Percentiles rank a stretch among this genome's conserved stretches.
Conservation (phyloP, 23 tunicate species). For the Halocynthia aurantium region DNA sequence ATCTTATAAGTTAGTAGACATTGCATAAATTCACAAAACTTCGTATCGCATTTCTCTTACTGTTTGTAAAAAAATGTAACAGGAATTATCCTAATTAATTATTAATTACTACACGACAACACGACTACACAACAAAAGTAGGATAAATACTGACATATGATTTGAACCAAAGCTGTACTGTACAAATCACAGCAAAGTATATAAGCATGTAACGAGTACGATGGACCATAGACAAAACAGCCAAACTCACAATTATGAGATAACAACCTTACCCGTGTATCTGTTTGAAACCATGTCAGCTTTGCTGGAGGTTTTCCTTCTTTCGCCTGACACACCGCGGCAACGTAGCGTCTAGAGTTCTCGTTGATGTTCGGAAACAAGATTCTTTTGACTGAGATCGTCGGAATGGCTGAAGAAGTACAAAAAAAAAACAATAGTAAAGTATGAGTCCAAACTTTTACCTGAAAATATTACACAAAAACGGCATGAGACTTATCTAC, state of each 20-base stretch:
- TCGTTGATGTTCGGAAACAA: conserved; percentile 20
- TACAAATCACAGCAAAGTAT: too few species aligned
- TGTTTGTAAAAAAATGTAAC: too few species aligned
- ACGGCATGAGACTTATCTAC: not conserved
- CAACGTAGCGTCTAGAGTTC: conserved; percentile 32
- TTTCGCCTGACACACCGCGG: conserved; percentile 56
- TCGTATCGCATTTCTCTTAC: too few species aligned
- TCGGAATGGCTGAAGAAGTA: conserved; percentile 38
- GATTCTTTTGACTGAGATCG: conserved; percentile 8
- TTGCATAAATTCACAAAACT: too few species aligned
- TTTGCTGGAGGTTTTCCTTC: conserved; percentile 58
- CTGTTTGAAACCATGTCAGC: conserved; percentile 46
- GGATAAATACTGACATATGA: too few species aligned
- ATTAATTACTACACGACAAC: too few species aligned
- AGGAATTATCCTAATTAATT: too few species aligned
- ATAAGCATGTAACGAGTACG: too few species aligned
- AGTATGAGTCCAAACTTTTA: conserved; percentile 39
- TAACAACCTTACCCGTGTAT: conserved; percentile 20
- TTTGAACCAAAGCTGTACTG: too few species aligned
- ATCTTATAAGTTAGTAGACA: too few species aligned
- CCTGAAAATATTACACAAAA: conserved; percentile 23
- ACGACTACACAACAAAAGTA: too few species aligned
- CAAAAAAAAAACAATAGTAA: conserved; percentile 56
- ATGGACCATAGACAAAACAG: not conserved
- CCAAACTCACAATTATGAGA: not conserved